Evolutionary conservation across 2,113 vertebrate genomes (phyloP).

Genomic region (Mystacornis crossleyi): DNA sequence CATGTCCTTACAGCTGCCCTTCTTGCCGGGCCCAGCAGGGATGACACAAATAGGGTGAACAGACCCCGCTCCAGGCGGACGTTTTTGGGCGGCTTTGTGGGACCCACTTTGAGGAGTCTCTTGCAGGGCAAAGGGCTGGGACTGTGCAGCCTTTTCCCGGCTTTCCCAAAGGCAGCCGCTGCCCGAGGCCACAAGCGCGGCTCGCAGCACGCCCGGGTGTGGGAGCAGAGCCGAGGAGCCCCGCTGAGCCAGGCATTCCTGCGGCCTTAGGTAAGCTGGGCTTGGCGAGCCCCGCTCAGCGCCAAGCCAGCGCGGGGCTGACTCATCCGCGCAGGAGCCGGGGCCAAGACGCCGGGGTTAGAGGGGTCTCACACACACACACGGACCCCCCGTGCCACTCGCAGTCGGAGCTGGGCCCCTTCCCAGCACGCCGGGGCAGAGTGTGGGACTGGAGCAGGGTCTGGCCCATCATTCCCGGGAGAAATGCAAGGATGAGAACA

Average conservation of each 20-base stretch:
- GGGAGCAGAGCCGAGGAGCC: not conserved
- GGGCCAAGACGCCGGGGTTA: not conserved
- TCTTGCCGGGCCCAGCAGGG: not conserved
- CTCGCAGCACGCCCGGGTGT: not conserved
- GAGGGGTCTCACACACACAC: not conserved
- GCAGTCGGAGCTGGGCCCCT: not conserved
- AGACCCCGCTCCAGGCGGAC: not conserved
- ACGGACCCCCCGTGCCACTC: fast-evolving
- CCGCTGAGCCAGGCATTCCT: slow-evolving; percentile 21
- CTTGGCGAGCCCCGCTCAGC: not conserved
- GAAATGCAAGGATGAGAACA: not conserved
- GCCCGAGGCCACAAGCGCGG: not conserved
- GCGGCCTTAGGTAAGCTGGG: not conserved
- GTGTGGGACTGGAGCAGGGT: not conserved
- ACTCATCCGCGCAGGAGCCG: not conserved
- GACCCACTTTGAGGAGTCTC: not conserved
- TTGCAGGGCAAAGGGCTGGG: not conserved
- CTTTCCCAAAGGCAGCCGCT: not conserved
- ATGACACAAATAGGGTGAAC: fast-evolving
- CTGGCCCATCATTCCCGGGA: fast-evolving
- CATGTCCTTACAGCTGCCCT: not conserved
- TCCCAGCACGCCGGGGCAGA: not conserved
- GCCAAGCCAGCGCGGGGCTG: not conserved
- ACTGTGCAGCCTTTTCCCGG: fast-evolving
- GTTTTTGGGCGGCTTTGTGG: not conserved